A percentile compares a stretch with the other conserved stretches of the same genome.
These are phyloP conservation scores for Nemopilema nomurai DNA, from an alignment of 30 jellyfish, hydroid and myxozoan species.

Conservation along the genomic window DNA sequence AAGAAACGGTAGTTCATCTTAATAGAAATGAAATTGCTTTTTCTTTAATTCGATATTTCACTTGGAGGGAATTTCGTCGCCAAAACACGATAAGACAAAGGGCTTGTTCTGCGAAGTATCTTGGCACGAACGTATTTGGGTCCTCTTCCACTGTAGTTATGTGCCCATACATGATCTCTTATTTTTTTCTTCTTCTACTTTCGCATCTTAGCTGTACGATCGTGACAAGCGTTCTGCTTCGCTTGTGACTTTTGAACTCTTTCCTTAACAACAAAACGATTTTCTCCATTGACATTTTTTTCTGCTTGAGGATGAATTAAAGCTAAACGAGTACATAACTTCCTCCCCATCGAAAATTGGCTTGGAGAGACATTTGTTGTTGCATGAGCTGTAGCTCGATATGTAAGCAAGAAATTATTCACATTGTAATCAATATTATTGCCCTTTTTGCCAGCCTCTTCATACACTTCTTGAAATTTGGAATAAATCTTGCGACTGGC, in stretches of 20 bases:
- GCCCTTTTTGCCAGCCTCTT: conserved; percentile 56
- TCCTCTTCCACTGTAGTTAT: conserved; percentile 30
- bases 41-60: not conserved
- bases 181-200: conserved; percentile 30
- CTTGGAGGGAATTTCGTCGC: conserved; percentile 43
- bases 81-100: conserved; percentile 31
- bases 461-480: conserved; percentile 55
- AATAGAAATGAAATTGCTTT: not conserved
- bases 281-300: conserved; percentile 20
- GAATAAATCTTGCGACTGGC: conserved; percentile 59
- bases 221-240: conserved; percentile 51
- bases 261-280: conserved; percentile 33
- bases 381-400: conserved; percentile 50
- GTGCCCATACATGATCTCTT: conserved; percentile 61
- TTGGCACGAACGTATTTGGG: conserved; percentile 58
- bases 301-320: conserved; percentile 38
- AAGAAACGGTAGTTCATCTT: conserved; percentile 14
- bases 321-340: conserved; percentile 17
- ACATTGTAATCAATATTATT: conserved; percentile 40
- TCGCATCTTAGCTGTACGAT: conserved; percentile 45
- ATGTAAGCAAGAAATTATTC: conserved; percentile 46
- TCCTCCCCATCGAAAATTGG: conserved; percentile 32
- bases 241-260: conserved; percentile 25
- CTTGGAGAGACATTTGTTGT: conserved; percentile 16
- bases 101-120: conserved; percentile 31